Conservation (phyloP, 2,888 invertebrate genomes). For the Notocelia uddmanniana region DNA sequence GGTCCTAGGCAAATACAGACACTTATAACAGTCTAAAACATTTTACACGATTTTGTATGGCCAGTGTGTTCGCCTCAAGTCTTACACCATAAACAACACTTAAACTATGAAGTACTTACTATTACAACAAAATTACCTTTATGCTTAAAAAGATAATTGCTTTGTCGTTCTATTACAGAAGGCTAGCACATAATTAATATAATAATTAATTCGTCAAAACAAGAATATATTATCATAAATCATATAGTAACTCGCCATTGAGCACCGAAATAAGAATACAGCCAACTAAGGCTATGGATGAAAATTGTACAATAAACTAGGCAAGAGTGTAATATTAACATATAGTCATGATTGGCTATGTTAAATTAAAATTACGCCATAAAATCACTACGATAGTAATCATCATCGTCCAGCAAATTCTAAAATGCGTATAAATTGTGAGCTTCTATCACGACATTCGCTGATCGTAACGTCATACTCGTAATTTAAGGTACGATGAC, state of each 20-base stretch:
- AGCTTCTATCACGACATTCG: background rate
- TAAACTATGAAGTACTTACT: conserved; percentile 31
- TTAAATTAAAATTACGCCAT: conserved; percentile 14
- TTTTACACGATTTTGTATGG: background rate
- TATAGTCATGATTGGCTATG: conserved; percentile 22
- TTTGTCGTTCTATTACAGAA: conserved; percentile 27
- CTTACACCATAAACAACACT: conserved; percentile 36
- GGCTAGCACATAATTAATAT: conserved; percentile 19
- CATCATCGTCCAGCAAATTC: background rate
- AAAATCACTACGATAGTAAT: background rate
- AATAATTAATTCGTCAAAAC: conserved; percentile 24
- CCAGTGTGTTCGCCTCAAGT: conserved; percentile 12
- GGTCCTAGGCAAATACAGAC: conserved; percentile 9
- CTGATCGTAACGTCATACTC: background rate
- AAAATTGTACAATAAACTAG: background rate
- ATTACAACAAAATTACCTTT: conserved; percentile 35
- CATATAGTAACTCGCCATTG: background rate
- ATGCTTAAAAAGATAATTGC: conserved; percentile 34
- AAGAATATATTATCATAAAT: conserved; percentile 22
- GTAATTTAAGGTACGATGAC: background rate
- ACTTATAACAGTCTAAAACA: background rate
- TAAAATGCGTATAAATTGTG: background rate
- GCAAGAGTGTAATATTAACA: conserved; percentile 25
- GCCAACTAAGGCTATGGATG: conserved; percentile 10
- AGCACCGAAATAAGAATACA: conserved; percentile 26